Evolutionary conservation across 2,888 invertebrate species (phyloP).

Genomic region (Drymonia ruficornis): DNA sequence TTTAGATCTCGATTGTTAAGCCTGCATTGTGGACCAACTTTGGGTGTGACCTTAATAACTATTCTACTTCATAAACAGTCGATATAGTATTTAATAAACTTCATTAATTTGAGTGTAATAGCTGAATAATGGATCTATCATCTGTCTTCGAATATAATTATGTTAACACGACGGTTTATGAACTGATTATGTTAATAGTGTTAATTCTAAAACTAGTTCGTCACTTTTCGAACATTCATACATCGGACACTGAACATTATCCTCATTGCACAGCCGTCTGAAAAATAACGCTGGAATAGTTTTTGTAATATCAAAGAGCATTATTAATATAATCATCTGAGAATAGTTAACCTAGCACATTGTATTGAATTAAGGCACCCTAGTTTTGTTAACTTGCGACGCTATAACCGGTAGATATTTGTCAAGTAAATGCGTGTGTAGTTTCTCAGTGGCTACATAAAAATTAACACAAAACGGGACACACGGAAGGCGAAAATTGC

Average conservation of each 20-base stretch:
- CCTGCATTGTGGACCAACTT: constrained; percentile 54
- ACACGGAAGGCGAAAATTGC: constrained; percentile 79
- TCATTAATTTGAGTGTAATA: neutral
- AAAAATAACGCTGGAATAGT: constrained; percentile 77
- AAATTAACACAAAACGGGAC: constrained; percentile 73
- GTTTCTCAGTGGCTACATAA: constrained; percentile 73
- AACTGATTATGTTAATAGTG: constrained; percentile 75
- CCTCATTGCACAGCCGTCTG: constrained; percentile 82
- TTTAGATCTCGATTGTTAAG: neutral
- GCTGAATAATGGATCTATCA: neutral
- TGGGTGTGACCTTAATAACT: constrained; percentile 53
- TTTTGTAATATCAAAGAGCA: constrained; percentile 84
- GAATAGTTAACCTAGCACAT: constrained; percentile 35
- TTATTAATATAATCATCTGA: constrained; percentile 31
- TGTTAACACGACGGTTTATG: constrained; percentile 67
- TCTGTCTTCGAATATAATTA: neutral
- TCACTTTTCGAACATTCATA: constrained; percentile 81
- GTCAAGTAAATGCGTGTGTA: constrained; percentile 70
- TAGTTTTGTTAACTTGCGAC: constrained; percentile 22
- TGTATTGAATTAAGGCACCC: constrained; percentile 44
- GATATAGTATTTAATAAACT: constrained; percentile 34
- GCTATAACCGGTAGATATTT: constrained; percentile 25
- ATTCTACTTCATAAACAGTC: constrained; percentile 78
- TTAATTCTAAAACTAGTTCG: constrained; percentile 78
- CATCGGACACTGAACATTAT: constrained; percentile 77